These are phyloP conservation scores for Perizoma affinitatum DNA, from an alignment of 2,888 invertebrate species.

Conservation along the genomic window DNA sequence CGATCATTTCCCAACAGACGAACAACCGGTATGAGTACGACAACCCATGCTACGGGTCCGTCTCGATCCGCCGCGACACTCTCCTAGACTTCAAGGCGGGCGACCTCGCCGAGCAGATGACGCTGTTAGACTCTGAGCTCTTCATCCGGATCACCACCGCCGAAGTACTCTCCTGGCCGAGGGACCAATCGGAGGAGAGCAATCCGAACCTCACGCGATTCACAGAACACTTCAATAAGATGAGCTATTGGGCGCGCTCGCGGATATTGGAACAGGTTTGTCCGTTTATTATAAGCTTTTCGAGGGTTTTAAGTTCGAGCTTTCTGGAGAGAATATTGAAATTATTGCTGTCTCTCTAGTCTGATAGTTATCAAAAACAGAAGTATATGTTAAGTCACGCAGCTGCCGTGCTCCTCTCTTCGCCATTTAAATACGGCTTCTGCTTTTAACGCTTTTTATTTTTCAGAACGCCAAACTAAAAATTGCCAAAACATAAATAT, in stretches of 20 bases:
- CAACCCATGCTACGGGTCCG: conserved; percentile 69
- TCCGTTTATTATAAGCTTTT: neutral
- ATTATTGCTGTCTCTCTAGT: no score
- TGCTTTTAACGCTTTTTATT: no score
- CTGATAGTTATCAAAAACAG: no score
- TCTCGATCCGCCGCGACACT: conserved; percentile 81
- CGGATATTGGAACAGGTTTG: conserved; percentile 88
- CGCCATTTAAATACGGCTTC: no score
- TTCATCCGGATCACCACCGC: conserved; percentile 98
- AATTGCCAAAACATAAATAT: neutral
- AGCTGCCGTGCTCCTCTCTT: no score
- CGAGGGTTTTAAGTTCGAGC: no score
- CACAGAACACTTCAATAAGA: conserved; percentile 99
- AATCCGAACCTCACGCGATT: conserved; percentile 98
- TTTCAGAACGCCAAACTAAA: no score
- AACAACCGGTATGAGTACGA: conserved; percentile 77
- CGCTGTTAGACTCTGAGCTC: conserved; percentile 95
- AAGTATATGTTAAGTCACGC: no score
- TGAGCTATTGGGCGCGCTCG: conserved; percentile 99
- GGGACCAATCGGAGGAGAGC: conserved; percentile 98
- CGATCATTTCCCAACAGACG: conserved; percentile 46
- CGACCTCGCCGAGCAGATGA: conserved; percentile 99
- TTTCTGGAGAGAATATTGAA: no score
- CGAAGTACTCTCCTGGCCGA: conserved; percentile 98
- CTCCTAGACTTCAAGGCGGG: conserved; percentile 96